A percentile compares a stretch with the other conserved stretches of the same genome.
Evolutionary conservation across 2,888 invertebrate genomes (phyloP).

Genomic region (Entomobrya multifasciata): DNA sequence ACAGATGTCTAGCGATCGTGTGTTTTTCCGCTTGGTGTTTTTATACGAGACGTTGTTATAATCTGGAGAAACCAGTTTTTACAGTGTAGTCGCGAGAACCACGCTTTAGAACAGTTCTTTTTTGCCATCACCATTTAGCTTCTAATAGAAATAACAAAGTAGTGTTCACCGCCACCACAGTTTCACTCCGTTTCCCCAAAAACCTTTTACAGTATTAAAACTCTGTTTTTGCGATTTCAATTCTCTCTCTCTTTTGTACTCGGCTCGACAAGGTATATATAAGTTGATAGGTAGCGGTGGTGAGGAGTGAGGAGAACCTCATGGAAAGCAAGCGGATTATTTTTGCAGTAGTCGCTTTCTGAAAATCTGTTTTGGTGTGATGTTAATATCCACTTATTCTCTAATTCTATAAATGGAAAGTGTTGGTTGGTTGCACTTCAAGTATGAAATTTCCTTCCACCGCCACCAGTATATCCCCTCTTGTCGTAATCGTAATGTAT

Average conservation of each 20-base stretch:
- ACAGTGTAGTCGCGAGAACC: neutral
- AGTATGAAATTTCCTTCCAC: conserved; percentile 15
- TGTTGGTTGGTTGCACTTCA: conserved; percentile 39
- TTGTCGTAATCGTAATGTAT: conserved; percentile 40
- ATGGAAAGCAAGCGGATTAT: conserved; percentile 13
- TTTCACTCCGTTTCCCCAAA: conserved; percentile 27
- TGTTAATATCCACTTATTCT: conserved; percentile 50
- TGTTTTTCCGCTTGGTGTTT: neutral
- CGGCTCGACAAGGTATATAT: neutral
- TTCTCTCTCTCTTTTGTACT: neutral
- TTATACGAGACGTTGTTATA: neutral
- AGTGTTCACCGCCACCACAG: neutral
- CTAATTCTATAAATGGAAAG: conserved; percentile 60
- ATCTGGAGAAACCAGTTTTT: neutral
- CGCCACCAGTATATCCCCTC: too few species aligned
- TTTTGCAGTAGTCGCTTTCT: too few species aligned
- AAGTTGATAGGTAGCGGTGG: too few species aligned
- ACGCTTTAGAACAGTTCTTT: conserved; percentile 11
- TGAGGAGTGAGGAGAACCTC: neutral
- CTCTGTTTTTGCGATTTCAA: conserved; percentile 20
- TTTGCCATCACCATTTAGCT: conserved; percentile 38
- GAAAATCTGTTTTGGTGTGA: conserved; percentile 49
- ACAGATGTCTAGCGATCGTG: neutral
- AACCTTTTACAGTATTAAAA: conserved; percentile 55
- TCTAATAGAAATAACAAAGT: neutral